Percentiles rank a stretch among this genome's conserved stretches.
phyloP scores from a whole-genome alignment of 2,888 invertebrate species.

The Apotomis betuletana region DNA sequence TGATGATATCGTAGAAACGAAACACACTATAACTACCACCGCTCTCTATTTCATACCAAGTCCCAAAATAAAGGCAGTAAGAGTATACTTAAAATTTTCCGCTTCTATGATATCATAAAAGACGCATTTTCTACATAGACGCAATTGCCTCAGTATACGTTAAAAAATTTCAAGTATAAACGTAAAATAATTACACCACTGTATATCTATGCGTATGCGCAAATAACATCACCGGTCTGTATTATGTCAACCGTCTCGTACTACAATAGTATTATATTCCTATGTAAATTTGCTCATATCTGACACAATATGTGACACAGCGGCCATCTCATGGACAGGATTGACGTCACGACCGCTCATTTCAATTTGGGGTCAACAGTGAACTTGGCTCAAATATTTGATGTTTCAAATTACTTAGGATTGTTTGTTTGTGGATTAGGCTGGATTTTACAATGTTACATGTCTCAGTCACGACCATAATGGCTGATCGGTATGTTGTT shows the following conservation, averaged over 20 bases:
- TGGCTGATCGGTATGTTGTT: not conserved
- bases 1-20: too few species aligned
- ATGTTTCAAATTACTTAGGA: constrained; percentile 37
- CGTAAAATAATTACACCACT: constrained; percentile 11
- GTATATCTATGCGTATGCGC: constrained; percentile 17
- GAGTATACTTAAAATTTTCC: too few species aligned
- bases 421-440: constrained; percentile 29
- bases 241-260: constrained; percentile 22
- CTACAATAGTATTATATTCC: constrained; percentile 44
- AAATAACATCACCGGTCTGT: constrained; percentile 29
- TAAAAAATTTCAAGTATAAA: constrained; percentile 21
- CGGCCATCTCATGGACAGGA: constrained; percentile 49
- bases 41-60: too few species aligned
- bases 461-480: not conserved
- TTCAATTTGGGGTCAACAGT: constrained; percentile 48
- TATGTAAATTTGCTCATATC: constrained; percentile 54
- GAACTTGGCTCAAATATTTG: constrained; percentile 46
- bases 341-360: constrained; percentile 54
- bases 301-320: constrained; percentile 48
- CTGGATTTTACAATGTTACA: not conserved
- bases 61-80: too few species aligned
- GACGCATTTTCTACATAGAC: too few species aligned
- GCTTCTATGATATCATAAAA: too few species aligned
- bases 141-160: constrained; percentile 8
- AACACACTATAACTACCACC: too few species aligned